phyloP scores from a whole-genome alignment of 2,888 invertebrate genomes.

The Cremastinae sp. region DNA sequence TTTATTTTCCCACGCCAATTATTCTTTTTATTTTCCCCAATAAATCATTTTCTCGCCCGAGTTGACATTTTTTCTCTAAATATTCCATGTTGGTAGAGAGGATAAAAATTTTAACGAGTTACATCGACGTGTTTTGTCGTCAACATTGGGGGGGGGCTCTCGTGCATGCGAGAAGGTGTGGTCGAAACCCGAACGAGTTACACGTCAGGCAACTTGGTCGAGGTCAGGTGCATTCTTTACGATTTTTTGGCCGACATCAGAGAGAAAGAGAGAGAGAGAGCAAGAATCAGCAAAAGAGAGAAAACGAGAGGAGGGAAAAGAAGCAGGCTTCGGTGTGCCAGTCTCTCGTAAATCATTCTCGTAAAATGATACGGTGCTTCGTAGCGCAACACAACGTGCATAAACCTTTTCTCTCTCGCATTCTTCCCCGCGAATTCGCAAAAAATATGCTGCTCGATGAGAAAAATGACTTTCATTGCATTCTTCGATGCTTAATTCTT shows the following conservation, averaged over 20 bases:
- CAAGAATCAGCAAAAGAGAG: not conserved
- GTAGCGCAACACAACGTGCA: slow-evolving; percentile 8
- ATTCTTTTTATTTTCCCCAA: no score
- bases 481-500: slow-evolving; percentile 6
- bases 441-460: no score
- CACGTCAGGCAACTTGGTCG: slow-evolving; percentile 33
- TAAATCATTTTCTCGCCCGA: no score
- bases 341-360: slow-evolving; percentile 51
- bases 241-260: slow-evolving; percentile 26
- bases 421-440: not conserved
- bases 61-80: no score
- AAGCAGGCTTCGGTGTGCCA: slow-evolving; percentile 14
- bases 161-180: slow-evolving; percentile 16
- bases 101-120: not conserved
- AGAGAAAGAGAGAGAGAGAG: slow-evolving; percentile 16
- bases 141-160: not conserved
- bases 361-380: slow-evolving; percentile 46
- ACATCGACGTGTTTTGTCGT: slow-evolving; percentile 1
- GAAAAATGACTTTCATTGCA: not conserved
- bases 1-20: no score
- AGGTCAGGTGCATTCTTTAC: slow-evolving; percentile 55
- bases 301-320: not conserved
- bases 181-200: slow-evolving; percentile 18
- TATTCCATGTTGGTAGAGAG: no score
- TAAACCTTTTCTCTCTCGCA: not conserved